Evolutionary conservation across 2,888 invertebrate species (phyloP).

Genomic region (Embidobia sp.): DNA sequence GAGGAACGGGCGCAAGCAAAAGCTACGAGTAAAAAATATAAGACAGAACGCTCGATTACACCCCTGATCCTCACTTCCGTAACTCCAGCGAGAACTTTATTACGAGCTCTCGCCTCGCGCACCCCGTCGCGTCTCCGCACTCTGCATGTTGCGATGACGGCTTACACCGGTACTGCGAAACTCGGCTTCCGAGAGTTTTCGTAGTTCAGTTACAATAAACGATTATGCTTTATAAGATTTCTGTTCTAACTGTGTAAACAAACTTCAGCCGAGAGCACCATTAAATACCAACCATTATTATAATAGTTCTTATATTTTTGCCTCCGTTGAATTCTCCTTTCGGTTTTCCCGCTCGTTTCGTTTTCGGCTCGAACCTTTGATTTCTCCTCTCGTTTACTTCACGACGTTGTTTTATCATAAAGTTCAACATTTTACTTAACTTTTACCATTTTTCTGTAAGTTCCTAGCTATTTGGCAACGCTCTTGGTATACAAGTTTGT

Average conservation of each 20-base stretch:
- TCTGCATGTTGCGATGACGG: conserved; percentile 61
- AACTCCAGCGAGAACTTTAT: conserved; percentile 73
- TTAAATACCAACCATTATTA: conserved; percentile 48
- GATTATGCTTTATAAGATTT: conserved; percentile 63
- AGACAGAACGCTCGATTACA: conserved; percentile 73
- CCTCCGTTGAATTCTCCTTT: conserved; percentile 2
- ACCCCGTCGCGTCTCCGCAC: conserved; percentile 35
- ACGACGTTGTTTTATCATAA: too few relatives aligned
- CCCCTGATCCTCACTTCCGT: conserved; percentile 72
- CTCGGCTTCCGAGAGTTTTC: conserved; percentile 62
- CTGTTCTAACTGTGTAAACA: conserved; percentile 57
- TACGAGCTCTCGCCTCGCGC: conserved; percentile 68
- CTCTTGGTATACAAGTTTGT: too few relatives aligned
- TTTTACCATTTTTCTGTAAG: too few relatives aligned
- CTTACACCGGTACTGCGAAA: conserved; percentile 58
- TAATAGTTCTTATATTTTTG: conserved; percentile 35
- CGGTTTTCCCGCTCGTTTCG: too few relatives aligned
- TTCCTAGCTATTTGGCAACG: too few relatives aligned
- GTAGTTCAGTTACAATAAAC: conserved; percentile 63
- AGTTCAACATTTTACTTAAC: too few relatives aligned
- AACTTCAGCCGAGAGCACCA: conserved; percentile 45
- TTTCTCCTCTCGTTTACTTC: too few relatives aligned
- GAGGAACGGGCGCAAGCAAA: conserved; percentile 53
- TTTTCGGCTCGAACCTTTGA: not conserved
- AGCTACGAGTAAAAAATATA: conserved; percentile 66